Base-by-base conservation (phyloP, 2,888 invertebrate species). In the Caenorhabditis doughertyi region DNA sequence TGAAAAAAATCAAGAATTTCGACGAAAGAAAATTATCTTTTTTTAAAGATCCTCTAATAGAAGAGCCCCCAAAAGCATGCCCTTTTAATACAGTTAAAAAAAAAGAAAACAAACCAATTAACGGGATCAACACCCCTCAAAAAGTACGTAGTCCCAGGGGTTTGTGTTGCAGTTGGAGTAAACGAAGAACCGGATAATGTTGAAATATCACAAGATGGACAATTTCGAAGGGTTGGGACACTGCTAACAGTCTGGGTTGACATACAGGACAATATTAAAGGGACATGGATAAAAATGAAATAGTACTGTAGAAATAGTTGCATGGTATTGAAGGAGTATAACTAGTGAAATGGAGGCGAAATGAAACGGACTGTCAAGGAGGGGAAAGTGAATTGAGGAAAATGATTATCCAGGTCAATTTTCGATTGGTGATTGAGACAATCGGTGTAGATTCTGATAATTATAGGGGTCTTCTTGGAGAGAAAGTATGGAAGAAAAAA, bases 121-220 rank as follows among this genome's bases (percentile, higher is more conserved):
- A 62, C 68, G 39, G 82, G 82, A 70, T 82, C 79, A 3, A 82
- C 79, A n/a, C 82, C 79, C 32, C 82, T 53, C 56, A 82, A 58
- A 44, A 82, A 82, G 29, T 70, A 82, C 0, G 82, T 68, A 21
- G 79, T 72, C 32, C 79, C 82, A 0, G 82, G 82, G 2, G 77
- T 70, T 9, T 53, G 51, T 0, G 77, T 68, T 2, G 47, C 51
- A 0, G 82, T 82, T 8, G 77, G 73, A n/a, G 77, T 39, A 25
- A 82, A 82, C 13, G 64, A 51, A 18, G 82, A 67, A n/a, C 73
- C 82, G 23, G 79, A 77, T 8, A 82, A 56, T 1, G 73, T 73
- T 2, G 77, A 73, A 5, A 82, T 51, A 42, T 82, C 79, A 39
- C 82, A 82, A 32, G 79, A 73, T 5, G 82, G 82, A 67, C 82